Conservation (phyloP, 53 echinoderm and acorn worm species). For the Temnopleurus reevesii region DNA sequence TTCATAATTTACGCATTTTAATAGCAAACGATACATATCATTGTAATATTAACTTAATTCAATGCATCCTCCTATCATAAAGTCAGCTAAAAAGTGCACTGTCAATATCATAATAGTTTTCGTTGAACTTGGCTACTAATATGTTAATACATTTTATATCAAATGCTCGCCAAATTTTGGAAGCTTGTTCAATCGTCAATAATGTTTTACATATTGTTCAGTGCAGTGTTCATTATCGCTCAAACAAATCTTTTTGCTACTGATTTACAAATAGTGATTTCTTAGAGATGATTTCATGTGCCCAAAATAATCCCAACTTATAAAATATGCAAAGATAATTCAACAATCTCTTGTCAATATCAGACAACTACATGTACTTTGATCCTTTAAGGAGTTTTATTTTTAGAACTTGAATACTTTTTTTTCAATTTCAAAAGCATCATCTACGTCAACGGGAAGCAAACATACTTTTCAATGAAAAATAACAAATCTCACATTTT, state of each 20-base stretch:
- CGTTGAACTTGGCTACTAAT: not conserved
- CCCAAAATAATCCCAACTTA: too few relatives aligned
- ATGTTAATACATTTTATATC: not conserved
- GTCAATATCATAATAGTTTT: constrained; percentile 2
- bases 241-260: not conserved
- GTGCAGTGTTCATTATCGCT: not conserved
- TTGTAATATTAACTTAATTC: not conserved
- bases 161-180: not conserved
- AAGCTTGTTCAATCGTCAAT: not conserved
- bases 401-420: too few relatives aligned
- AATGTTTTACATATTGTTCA: too few relatives aligned
- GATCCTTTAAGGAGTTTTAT: too few relatives aligned
- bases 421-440: too few relatives aligned
- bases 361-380: too few relatives aligned
- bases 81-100: not conserved
- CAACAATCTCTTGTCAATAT: too few relatives aligned
- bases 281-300: not conserved
- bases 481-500: too few relatives aligned
- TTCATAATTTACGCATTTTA: constrained; percentile 9
- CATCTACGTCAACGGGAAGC: too few relatives aligned
- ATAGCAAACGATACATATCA: not conserved
- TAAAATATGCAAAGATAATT: too few relatives aligned
- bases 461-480: too few relatives aligned
- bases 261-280: not conserved
- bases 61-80: not conserved